phyloP scores from a whole-genome alignment of 2,888 invertebrate genomes.

The Phalangium opilio region DNA sequence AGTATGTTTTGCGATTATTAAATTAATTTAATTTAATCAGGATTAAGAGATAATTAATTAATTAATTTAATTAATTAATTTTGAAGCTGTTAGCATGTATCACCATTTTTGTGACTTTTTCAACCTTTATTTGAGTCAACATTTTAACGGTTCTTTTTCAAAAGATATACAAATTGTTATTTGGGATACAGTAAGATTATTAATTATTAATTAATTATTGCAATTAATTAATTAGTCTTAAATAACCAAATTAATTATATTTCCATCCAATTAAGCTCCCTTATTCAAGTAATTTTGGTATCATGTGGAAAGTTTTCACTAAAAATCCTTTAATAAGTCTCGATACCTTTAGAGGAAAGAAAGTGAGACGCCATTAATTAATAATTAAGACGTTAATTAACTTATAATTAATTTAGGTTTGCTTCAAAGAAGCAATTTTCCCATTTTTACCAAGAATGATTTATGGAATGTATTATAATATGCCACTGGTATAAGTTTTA shows the following conservation, averaged over 20 bases:
- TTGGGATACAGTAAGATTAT: constrained; percentile 61
- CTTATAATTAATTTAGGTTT: constrained; percentile 71
- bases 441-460: constrained; percentile 91
- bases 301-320: constrained; percentile 77
- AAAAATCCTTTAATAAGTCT: constrained; percentile 71
- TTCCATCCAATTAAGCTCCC: constrained; percentile 37
- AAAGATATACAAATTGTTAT: constrained; percentile 60
- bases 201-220: not conserved
- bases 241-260: constrained; percentile 8
- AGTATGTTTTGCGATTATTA: constrained; percentile 42
- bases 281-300: constrained; percentile 73
- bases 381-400: too few relatives aligned
- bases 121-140: constrained; percentile 87
- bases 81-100: constrained; percentile 93
- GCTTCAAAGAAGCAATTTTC: constrained; percentile 78
- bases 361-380: constrained; percentile 28
- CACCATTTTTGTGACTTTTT: constrained; percentile 99
- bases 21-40: too few relatives aligned
- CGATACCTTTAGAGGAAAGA: constrained; percentile 65
- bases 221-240: constrained; percentile 18
- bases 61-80: too few relatives aligned
- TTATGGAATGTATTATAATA: constrained; percentile 92
- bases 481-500: constrained; percentile 60
- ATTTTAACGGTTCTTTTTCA: constrained; percentile 51
- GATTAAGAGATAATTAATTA: not conserved